Base-by-base conservation (phyloP, 2,113 vertebrate species). In the Dunckerocampus dactyliophorus region DNA sequence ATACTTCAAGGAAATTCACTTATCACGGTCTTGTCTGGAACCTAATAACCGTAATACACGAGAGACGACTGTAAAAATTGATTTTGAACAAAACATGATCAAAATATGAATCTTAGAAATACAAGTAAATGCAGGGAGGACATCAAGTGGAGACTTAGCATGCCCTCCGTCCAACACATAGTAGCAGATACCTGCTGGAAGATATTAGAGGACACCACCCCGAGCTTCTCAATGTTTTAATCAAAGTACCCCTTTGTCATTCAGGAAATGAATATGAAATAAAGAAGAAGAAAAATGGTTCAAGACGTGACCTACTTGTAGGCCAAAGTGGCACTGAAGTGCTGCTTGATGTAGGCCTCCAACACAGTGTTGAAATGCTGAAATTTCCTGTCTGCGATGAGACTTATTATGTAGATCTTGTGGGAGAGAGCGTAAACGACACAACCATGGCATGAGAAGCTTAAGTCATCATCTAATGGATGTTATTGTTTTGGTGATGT, bases 281-380 rank as follows among this genome's bases (percentile, higher is more conserved):
- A 10, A 34, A 4, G 28, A n/a, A 22, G 50, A 10, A 28, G 8
- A 46, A n/a, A 12, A 0, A 43, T 8, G 14, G 28, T 28, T 37
- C 10, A 8, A 56, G 51, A 10, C 16, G 3, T n/a, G 7, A 92
- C 95, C 89, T 91, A 99, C 97, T 96, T 98, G 90, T 98, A 99
- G 28, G 97, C 97, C 79, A 98, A 53, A 0, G 97, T 99, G 10
- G 97, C 97, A 65, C 97, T 98, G 59, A 99, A 99, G 79, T 99
- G 97, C 74, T 99, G 97, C 28, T 98, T 94, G 75, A 99, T 99
- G 63, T 99, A 99, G 1, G 97, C 96, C 86, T 99, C 97, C 83
- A 98, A 71, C 66, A 99, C 96, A 0, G 97, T 91, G 81, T 98
- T 98, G 79, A 99, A 99, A 79, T 99, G 97, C 76, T 98, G 97